phyloP scores from a whole-genome alignment of 2,888 invertebrate genomes.

The Phyto melanocephala region DNA sequence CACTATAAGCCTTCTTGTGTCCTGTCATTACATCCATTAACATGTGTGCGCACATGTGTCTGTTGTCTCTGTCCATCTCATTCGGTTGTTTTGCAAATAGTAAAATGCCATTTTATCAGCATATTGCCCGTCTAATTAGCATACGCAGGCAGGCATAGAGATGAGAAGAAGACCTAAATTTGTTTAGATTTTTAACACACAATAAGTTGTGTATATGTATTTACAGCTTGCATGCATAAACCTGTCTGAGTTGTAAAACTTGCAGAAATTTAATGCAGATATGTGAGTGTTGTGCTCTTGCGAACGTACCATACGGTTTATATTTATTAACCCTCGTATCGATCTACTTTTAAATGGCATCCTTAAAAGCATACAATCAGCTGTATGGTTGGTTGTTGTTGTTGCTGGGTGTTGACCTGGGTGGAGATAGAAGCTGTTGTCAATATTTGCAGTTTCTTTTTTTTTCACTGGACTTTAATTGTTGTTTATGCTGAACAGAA shows the following conservation, averaged over 20 bases:
- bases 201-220: neutral
- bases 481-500: constrained; percentile 29
- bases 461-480: constrained; percentile 17
- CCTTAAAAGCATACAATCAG: neutral
- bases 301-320: neutral
- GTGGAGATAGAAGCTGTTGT: constrained; percentile 8
- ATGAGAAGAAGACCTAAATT: neutral
- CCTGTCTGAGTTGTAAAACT: neutral
- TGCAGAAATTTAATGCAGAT: neutral
- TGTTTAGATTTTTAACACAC: constrained; percentile 7
- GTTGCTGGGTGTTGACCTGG: neutral
- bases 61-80: neutral
- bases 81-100: neutral
- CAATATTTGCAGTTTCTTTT: constrained; percentile 32
- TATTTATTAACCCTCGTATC: neutral
- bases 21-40: constrained; percentile 36
- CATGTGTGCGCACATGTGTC: neutral
- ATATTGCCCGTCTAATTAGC: constrained; percentile 21
- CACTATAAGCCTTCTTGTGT: neutral
- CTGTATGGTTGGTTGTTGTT: neutral
- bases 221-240: neutral
- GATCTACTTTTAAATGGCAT: neutral
- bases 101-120: constrained; percentile 14
- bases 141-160: neutral
- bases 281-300: too few relatives aligned